Evolutionary conservation across 2,888 invertebrate genomes (phyloP).

Genomic region (Euplagia quadripunctaria): DNA sequence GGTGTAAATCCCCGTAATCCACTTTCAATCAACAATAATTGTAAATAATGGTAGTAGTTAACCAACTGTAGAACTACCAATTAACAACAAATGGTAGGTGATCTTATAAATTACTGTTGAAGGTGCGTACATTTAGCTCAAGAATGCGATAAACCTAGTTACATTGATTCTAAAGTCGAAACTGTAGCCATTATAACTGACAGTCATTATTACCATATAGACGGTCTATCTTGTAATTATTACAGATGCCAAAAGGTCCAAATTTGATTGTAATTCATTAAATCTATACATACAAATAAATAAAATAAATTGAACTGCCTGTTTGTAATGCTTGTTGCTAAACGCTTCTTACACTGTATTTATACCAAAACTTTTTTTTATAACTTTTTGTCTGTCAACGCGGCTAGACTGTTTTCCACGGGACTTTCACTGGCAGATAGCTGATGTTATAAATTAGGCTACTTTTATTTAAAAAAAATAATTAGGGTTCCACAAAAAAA

Average conservation of each 20-base stretch:
- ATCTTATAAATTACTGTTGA: slow-evolving; percentile 1
- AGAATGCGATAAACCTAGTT: slow-evolving; percentile 50
- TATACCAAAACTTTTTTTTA: no score
- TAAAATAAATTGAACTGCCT: no score
- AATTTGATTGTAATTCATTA: not conserved
- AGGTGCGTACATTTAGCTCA: slow-evolving; percentile 30
- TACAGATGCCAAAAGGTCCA: not conserved
- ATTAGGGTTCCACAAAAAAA: no score
- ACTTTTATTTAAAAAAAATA: no score
- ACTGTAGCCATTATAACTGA: slow-evolving; percentile 13
- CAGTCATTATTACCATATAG: slow-evolving; percentile 8
- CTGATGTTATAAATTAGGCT: no score
- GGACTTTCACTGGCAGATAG: no score
- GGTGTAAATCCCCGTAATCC: not conserved
- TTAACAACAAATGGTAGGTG: not conserved
- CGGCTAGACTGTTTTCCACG: no score
- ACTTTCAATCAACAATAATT: not conserved
- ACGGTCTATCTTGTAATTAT: not conserved
- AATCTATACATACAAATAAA: not conserved
- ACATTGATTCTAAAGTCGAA: slow-evolving; percentile 20
- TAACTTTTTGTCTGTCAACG: no score
- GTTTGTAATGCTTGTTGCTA: no score
- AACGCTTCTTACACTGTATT: no score
- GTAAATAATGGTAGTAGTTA: not conserved
- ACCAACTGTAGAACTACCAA: slow-evolving; percentile 10